Conservation (phyloP, 1,140 invertebrate genomes). For the Drosophila melanogaster region DNA sequence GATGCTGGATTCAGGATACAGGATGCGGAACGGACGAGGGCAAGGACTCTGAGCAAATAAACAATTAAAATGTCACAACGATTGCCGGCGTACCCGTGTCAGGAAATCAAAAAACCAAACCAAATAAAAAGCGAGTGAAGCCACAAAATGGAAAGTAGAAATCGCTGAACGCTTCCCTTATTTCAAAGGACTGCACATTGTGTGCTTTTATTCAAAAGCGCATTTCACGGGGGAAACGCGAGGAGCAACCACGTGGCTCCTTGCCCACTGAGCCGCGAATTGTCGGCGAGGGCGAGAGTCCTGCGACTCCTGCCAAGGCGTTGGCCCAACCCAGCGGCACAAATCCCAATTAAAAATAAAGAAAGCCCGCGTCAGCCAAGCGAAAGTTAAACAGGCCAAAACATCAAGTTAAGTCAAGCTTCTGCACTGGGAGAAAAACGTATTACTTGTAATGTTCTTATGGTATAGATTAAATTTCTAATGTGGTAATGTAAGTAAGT, state of each 20-base stretch:
- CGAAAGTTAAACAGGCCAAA: conserved; percentile 71
- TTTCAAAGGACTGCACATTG: conserved; percentile 64
- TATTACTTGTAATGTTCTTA: not conserved
- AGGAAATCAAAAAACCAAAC: conserved; percentile 76
- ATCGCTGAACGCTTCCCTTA: conserved; percentile 62
- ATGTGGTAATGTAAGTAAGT: no score
- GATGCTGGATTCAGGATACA: conserved; percentile 26
- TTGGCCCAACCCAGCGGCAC: conserved; percentile 45
- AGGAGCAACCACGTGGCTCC: conserved; percentile 63
- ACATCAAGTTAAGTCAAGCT: conserved; percentile 51
- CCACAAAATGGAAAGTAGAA: conserved; percentile 55
- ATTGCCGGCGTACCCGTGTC: conserved; percentile 78
- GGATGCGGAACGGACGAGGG: conserved; percentile 39
- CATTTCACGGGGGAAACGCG: conserved; percentile 50
- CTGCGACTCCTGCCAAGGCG: conserved; percentile 50
- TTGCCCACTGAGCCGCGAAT: conserved; percentile 55
- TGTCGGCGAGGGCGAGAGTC: conserved; percentile 49
- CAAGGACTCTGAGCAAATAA: conserved; percentile 76
- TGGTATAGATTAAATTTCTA: no score
- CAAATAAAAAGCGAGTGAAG: conserved; percentile 43
- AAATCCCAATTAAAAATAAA: conserved; percentile 82
- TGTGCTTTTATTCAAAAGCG: conserved; percentile 72
- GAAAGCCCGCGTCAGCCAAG: conserved; percentile 69
- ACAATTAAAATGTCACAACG: conserved; percentile 84
- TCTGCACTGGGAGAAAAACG: conserved; percentile 3